These are phyloP conservation scores for Drosophila austrosaltans DNA, from an alignment of 2,888 invertebrate species.

Conservation along the genomic window DNA sequence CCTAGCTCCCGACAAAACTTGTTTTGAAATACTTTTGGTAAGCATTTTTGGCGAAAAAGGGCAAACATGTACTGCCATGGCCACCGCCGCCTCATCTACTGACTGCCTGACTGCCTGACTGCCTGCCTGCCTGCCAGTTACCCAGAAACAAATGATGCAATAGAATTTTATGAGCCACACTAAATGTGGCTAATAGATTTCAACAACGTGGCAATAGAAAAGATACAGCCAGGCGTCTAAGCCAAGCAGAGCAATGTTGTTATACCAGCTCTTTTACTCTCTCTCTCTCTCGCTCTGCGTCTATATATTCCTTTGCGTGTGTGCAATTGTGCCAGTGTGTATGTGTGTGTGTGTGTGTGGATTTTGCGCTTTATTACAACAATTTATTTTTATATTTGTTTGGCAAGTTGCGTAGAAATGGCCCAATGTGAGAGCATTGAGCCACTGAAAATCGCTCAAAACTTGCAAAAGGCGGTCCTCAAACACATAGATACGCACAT, in stretches of 20 bases:
- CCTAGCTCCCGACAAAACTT: constrained; percentile 59
- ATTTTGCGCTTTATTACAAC: constrained; percentile 62
- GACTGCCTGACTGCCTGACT: not conserved
- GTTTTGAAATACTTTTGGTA: constrained; percentile 73
- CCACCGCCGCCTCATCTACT: constrained; percentile 26
- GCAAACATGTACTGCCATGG: constrained; percentile 22
- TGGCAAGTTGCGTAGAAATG: constrained; percentile 75
- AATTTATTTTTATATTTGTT: constrained; percentile 79
- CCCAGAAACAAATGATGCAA: constrained; percentile 76
- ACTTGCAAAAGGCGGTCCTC: constrained; percentile 42
- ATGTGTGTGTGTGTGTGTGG: constrained; percentile 39
- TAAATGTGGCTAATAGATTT: constrained; percentile 79
- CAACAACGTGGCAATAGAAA: constrained; percentile 79
- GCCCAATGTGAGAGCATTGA: constrained; percentile 56
- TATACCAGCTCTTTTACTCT: not conserved
- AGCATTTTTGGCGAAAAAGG: constrained; percentile 44
- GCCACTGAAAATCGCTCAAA: constrained; percentile 69
- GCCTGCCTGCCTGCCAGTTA: constrained; percentile 46
- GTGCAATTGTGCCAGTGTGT: constrained; percentile 23
- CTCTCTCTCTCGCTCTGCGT: not conserved
- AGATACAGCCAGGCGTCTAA: constrained; percentile 71
- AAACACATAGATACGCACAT: constrained; percentile 13
- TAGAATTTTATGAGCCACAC: constrained; percentile 79
- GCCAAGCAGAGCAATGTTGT: constrained; percentile 38
- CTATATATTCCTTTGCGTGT: constrained; percentile 1